Evolutionary conservation across 1,140 invertebrate species (phyloP).

Genomic region (Cherax quadricarinatus): DNA sequence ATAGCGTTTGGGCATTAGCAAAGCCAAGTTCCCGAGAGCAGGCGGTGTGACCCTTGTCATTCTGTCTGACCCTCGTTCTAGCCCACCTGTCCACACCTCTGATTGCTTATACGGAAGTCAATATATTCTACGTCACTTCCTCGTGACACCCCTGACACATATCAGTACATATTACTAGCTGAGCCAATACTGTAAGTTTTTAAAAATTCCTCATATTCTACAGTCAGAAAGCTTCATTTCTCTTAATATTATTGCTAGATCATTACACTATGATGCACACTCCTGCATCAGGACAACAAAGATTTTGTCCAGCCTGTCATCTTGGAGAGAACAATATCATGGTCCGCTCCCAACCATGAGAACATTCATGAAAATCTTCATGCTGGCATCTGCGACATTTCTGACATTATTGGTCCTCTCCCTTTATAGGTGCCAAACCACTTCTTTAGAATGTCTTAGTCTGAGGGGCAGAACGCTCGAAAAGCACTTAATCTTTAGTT

Average conservation of each 20-base stretch:
- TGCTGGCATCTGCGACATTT: background rate
- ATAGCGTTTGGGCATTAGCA: background rate
- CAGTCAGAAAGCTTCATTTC: background rate
- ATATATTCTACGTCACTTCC: background rate
- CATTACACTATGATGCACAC: background rate
- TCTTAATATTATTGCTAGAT: background rate
- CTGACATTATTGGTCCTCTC: constrained; percentile 8
- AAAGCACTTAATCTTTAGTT: constrained; percentile 16
- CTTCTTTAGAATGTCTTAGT: constrained; percentile 30
- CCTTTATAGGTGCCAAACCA: constrained; percentile 61
- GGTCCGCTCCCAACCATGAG: background rate
- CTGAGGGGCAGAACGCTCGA: constrained; percentile 4
- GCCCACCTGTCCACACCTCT: too few species aligned
- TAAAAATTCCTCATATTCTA: background rate
- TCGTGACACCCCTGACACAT: background rate
- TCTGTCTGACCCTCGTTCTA: background rate
- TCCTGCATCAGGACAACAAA: background rate
- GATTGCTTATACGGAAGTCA: background rate
- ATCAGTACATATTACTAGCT: background rate
- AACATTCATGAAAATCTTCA: background rate
- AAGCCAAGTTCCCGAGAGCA: background rate
- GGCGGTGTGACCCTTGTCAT: background rate
- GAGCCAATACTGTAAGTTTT: background rate
- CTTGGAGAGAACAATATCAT: background rate
- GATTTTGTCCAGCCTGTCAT: background rate